These are phyloP conservation scores for Artemia sinica DNA, from an alignment of 2,888 invertebrate genomes.

Conservation along the genomic window DNA sequence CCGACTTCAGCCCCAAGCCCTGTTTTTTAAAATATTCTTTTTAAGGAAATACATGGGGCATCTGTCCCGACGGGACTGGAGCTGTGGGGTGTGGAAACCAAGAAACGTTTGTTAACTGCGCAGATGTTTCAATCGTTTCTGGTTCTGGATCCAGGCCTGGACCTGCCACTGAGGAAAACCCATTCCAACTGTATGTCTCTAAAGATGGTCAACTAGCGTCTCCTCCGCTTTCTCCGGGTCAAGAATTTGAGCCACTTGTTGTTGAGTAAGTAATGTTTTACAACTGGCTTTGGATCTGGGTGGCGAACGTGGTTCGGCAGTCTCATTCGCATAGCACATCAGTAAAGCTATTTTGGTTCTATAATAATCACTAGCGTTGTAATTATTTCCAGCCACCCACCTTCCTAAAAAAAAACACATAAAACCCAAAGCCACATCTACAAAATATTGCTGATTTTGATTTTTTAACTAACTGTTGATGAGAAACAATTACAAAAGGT, in stretches of 20 bases:
- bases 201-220: not conserved
- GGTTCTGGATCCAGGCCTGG: slow-evolving; percentile 46
- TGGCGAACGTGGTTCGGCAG: too few relatives aligned
- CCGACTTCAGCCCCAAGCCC: not conserved
- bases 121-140: slow-evolving; percentile 63
- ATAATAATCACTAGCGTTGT: too few relatives aligned
- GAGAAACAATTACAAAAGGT: too few relatives aligned
- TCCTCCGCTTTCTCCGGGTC: slow-evolving; percentile 25
- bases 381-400: too few relatives aligned
- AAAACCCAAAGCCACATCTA: too few relatives aligned
- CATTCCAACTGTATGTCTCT: slow-evolving; percentile 26
- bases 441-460: too few relatives aligned
- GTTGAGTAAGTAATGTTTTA: slow-evolving; percentile 19
- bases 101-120: slow-evolving; percentile 78
- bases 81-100: slow-evolving; percentile 75
- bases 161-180: slow-evolving; percentile 16
- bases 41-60: slow-evolving; percentile 75
- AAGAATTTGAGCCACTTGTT: slow-evolving; percentile 23
- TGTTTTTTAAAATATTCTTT: slow-evolving; percentile 20
- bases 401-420: too few relatives aligned
- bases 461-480: too few relatives aligned
- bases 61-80: slow-evolving; percentile 64
- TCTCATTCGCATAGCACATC: too few relatives aligned
- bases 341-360: too few relatives aligned
- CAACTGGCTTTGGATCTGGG: too few relatives aligned